Percentiles rank a stretch among this genome's conserved stretches.
Evolutionary conservation across 2,797 vertebrate genomes (phyloP).

Genomic region (Enteromius mattozi): DNA sequence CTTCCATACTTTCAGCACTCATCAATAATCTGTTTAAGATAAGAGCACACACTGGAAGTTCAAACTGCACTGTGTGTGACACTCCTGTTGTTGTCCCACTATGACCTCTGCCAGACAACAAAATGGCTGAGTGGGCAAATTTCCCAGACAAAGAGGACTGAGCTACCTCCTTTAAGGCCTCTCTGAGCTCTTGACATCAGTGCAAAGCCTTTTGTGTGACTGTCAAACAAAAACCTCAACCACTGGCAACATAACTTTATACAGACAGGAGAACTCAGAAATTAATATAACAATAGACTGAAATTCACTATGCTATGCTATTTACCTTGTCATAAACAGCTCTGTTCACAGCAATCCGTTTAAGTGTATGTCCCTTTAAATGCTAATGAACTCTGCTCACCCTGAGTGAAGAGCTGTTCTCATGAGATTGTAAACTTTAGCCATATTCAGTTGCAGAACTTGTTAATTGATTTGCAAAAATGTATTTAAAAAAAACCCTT

Average conservation of each 20-base stretch:
- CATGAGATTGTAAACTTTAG: too few relatives aligned
- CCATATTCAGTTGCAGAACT: too few relatives aligned
- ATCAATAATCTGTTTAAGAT: conserved; percentile 62
- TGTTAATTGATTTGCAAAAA: too few relatives aligned
- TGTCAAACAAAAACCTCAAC: conserved; percentile 49
- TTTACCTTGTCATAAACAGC: too few relatives aligned
- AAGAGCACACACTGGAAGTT: conserved; percentile 59
- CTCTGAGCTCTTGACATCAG: conserved; percentile 56
- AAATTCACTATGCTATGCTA: too few relatives aligned
- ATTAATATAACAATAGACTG: not conserved
- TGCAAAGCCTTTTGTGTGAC: conserved; percentile 53
- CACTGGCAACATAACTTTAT: conserved; percentile 52
- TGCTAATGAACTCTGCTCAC: too few relatives aligned
- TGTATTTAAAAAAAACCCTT: too few relatives aligned
- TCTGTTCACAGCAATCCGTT: too few relatives aligned
- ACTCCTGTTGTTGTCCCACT: conserved; percentile 57
- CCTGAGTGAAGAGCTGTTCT: too few relatives aligned
- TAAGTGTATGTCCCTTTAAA: too few relatives aligned
- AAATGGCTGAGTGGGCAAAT: conserved; percentile 60
- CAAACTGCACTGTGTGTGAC: conserved; percentile 52
- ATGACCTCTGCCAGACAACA: conserved; percentile 60
- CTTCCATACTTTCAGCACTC: conserved; percentile 55
- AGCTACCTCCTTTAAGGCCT: conserved; percentile 49
- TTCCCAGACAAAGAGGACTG: conserved; percentile 59
- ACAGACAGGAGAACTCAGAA: not conserved